These are phyloP conservation scores for Heliconius himera DNA, from an alignment of 1,140 invertebrate genomes.

Conservation along the genomic window DNA sequence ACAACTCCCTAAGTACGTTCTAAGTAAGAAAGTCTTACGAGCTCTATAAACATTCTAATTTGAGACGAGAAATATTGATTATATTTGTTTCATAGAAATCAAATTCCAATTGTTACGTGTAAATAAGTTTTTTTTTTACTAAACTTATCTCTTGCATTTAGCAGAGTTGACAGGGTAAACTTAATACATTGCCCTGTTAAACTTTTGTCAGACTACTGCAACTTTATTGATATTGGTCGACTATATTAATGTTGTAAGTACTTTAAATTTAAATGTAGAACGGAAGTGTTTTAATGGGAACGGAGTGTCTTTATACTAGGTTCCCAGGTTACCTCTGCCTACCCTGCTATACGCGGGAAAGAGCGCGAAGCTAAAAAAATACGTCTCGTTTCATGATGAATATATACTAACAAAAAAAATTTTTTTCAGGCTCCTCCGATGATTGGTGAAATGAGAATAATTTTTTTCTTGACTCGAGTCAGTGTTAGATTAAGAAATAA, in stretches of 20 bases:
- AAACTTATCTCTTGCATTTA: neutral
- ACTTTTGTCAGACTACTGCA: no score
- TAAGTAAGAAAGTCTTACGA: neutral
- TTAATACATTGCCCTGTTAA: no score
- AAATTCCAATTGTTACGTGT: neutral
- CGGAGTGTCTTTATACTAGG: no score
- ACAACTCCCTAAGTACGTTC: neutral
- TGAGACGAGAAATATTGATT: neutral
- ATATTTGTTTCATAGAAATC: neutral
- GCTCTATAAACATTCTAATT: neutral
- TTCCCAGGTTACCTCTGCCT: no score
- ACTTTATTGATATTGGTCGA: no score
- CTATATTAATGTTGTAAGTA: no score
- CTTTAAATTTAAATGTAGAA: no score
- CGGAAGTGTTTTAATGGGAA: no score
- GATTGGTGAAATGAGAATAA: conserved; percentile 49
- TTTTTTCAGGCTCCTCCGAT: conserved; percentile 65
- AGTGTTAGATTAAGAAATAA: conserved; percentile 57
- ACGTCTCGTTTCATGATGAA: neutral
- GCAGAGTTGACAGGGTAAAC: neutral
- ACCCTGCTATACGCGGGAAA: no score
- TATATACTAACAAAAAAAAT: conserved; percentile 17
- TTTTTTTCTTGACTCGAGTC: conserved; percentile 46
- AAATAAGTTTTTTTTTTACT: no score
- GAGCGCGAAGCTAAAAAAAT: no score